Percentiles rank a stretch among this genome's conserved stretches.
phyloP scores from a whole-genome alignment of 2,888 invertebrate species.

The Athalia rosae region DNA sequence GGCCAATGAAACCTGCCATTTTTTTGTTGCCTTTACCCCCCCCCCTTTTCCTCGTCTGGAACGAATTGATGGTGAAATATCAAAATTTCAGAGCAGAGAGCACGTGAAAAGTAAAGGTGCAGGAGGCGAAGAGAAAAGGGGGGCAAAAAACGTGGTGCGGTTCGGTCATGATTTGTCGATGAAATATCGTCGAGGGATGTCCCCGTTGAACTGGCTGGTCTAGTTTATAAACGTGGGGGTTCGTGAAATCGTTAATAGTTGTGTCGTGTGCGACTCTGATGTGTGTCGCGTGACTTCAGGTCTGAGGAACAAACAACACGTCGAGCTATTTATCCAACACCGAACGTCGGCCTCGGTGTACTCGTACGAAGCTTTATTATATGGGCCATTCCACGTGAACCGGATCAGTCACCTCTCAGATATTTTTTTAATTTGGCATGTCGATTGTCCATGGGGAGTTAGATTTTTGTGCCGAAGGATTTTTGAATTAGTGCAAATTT shows the following conservation, averaged over 20 bases:
- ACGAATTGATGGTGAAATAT: no score
- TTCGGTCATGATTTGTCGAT: background rate
- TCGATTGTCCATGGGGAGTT: no score
- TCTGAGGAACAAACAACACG: conserved; percentile 36
- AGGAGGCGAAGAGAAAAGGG: background rate
- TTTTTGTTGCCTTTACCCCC: no score
- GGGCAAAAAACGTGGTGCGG: background rate
- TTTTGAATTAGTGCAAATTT: no score
- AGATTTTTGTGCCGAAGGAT: no score
- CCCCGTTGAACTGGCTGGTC: background rate
- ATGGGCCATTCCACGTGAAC: no score
- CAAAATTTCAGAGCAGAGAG: background rate
- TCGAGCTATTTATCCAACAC: conserved; percentile 20
- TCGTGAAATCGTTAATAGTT: conserved; percentile 35
- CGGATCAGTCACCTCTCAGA: no score
- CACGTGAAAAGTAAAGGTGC: background rate
- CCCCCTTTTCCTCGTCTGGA: no score
- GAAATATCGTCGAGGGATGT: conserved; percentile 8
- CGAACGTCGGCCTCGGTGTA: background rate
- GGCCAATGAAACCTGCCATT: background rate
- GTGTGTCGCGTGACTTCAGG: conserved; percentile 31
- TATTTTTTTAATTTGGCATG: no score
- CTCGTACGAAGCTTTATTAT: no score
- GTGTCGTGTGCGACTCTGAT: background rate
- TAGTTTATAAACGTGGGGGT: no score